Conservation (phyloP, 2,888 invertebrate genomes). For the Calameuta idolon region DNA sequence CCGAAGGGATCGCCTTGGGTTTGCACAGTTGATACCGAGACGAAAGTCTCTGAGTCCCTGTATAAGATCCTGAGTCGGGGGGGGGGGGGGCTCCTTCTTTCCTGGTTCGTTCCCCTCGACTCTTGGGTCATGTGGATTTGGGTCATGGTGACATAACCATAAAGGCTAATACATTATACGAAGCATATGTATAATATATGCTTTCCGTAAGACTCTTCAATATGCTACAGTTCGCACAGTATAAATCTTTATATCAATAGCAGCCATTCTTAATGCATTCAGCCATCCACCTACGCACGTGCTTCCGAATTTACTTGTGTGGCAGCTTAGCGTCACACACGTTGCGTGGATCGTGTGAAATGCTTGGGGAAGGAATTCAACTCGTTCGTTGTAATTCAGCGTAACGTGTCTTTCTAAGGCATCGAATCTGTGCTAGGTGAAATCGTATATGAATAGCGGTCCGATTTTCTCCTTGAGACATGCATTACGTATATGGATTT, state of each 20-base stretch:
- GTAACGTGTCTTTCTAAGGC: neutral
- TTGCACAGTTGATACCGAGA: neutral
- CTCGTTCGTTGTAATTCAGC: neutral
- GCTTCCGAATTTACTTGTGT: neutral
- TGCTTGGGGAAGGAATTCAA: neutral
- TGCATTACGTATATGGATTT: neutral
- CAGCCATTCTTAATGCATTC: neutral
- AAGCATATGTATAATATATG: neutral
- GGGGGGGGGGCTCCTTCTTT: neutral
- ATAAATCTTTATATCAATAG: neutral
- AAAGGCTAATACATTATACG: neutral
- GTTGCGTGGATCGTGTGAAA: neutral
- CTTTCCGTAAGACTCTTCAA: neutral
- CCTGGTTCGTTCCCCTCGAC: neutral
- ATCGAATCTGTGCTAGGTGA: neutral
- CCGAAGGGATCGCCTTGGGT: neutral
- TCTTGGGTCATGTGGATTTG: neutral
- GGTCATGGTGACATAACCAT: neutral
- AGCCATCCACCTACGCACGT: neutral
- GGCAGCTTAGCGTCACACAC: neutral
- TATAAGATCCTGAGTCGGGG: neutral
- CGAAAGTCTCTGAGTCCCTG: neutral
- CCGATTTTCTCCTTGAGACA: neutral
- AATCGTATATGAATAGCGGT: neutral
- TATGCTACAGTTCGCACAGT: neutral